Evolutionary conservation across 1,140 invertebrate genomes (phyloP), one percentile per base, ranked within the genome.

Genomic region (Rhyacophila brunnea): DNA sequence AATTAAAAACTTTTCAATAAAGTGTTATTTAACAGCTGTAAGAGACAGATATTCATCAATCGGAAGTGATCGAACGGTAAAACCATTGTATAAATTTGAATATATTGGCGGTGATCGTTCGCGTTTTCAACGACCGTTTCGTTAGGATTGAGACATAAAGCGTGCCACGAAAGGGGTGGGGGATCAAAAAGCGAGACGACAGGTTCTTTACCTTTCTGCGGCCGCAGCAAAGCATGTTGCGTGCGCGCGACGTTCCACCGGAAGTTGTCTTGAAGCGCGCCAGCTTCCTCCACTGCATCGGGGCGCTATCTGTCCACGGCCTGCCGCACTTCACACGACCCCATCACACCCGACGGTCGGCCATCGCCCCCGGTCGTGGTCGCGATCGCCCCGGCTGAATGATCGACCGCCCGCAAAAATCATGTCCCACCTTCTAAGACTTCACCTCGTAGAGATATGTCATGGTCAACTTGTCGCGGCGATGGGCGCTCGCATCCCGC

Each of bases 151-250:
- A 44, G 43, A 14, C 43, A 28, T 28, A 28, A 28, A 28, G 23
- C 23, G 23, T 28, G 23, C 23, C 23, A 28, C 11, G 43, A 11
- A 45, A 19, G 5, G 13, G 43, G 43, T 10, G 43, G 43, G 23
- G 1, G 6, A 18, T 28, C 23, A 5, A 28, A 28, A 28, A 28
- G 9, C 9, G 23, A 28, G 23, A 28, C 23, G 23, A 28, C 9
- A 28, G 23, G 23, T 28, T 28, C 6, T 11, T 34, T 57, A 89
- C 87, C 87, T 89, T 89, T 83, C 87, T 88, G 80, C 88, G 85
- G 81, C 88, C 87, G 85, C 88, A 89, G 84, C 88, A 90, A 81
- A 89, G 87, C 88, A 90, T 90, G 83, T 82, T 86, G 83, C 84
- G 83, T 81, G 84, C 84, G 81, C 85, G 85, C 81, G 85, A 86